Percentiles rank a stretch among this genome's conserved stretches.
These are phyloP conservation scores for Ctenosaura bakeri DNA, from an alignment of 2,797 vertebrate genomes.

Conservation along the genomic window DNA sequence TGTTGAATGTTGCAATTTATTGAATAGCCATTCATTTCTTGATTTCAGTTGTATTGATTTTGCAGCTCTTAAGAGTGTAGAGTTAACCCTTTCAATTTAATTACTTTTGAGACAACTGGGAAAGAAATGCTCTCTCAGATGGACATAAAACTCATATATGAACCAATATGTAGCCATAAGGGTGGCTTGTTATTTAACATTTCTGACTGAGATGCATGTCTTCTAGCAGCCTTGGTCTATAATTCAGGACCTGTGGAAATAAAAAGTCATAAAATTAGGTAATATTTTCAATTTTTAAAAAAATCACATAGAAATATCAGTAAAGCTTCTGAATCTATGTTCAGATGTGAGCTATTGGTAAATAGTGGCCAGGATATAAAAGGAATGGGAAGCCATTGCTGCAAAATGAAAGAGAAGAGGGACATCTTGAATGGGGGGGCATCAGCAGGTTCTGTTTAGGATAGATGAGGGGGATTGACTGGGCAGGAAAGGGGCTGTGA, in stretches of 20 bases:
- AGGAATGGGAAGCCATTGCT: not conserved
- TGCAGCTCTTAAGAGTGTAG: not conserved
- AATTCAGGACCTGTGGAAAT: not conserved
- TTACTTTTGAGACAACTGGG: not conserved
- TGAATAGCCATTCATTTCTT: not conserved
- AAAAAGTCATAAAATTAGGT: not conserved
- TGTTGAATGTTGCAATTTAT: not conserved
- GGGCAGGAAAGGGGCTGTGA: not conserved
- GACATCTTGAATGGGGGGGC: not conserved
- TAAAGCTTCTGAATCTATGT: not conserved
- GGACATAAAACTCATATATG: not conserved
- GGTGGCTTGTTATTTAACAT: not conserved
- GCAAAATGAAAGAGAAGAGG: not conserved
- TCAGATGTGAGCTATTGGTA: not conserved
- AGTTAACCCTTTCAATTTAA: constrained; percentile 10
- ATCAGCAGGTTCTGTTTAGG: not conserved
- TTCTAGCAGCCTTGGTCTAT: not conserved
- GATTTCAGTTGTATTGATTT: constrained; percentile 1
- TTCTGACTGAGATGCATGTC: not conserved
- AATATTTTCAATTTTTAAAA: not conserved
- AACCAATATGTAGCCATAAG: not conserved
- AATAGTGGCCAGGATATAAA: not conserved
- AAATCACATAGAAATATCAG: not conserved
- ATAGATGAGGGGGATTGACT: not conserved
- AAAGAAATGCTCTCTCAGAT: not conserved